Base-by-base conservation (phyloP, 2,888 invertebrate genomes). In the Subacronicta megacephala region DNA sequence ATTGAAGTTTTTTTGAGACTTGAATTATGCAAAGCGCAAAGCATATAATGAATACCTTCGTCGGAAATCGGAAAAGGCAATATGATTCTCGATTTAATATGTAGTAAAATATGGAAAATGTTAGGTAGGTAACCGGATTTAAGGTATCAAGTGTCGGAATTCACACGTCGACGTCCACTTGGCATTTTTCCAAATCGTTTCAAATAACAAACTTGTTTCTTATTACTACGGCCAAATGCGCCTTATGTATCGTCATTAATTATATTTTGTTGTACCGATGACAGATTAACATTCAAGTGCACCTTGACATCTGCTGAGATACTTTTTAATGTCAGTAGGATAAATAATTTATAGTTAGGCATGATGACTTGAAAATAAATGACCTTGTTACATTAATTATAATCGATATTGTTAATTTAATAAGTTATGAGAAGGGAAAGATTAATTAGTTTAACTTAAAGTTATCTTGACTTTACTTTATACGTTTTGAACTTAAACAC, bases 91-190 rank as follows among this genome's bases (percentile, higher is more conserved):
- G 3, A 44, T 63, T 49, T 43, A 52, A 53, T 51, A 56, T 49
- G n/a, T 17, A 41, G 38, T 51, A 31, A 44, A 60, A 63, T 55
- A 64, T 55, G 58, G 50, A 59, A 59, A 62, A 59, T 45, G 23
- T 57, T 36, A n/a, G 46, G 35, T 59, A 67, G 62, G 62, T 55
- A 62, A 55, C 73, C 68, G 71, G 70, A 79, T 80, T 81, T 74
- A 68, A 63, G 78, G 86, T 89, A 90, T 93, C 92, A 83, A 87
- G 81, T 93, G 83, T 89, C 92, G 80, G 77, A 67, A 77, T 83
- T 83, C 78, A 78, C 83, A 84, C 82, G 79, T 83, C 79, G 75
- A 64, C 70, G 41, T 53, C 59, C n/a, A 4, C 31, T 82, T 91
- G 92, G 93, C 89, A 59, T 20, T 17, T 17, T 3, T 78, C 90